Evolutionary conservation across 2,888 invertebrate species (phyloP).

Genomic region (Cephus nigrinus): DNA sequence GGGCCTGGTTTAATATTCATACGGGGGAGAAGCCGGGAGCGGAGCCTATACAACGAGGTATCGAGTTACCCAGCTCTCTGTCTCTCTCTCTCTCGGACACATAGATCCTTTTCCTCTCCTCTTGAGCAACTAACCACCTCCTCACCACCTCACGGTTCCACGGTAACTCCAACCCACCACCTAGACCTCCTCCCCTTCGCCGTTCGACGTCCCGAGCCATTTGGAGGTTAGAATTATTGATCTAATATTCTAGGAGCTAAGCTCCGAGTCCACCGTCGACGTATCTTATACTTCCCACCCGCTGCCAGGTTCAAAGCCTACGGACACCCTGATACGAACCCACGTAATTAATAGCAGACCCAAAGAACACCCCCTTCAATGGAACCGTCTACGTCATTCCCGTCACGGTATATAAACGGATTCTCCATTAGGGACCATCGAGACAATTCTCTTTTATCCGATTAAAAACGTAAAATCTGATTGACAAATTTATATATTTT

Average conservation of each 20-base stretch:
- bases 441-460: background rate
- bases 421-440: background rate
- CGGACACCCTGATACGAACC: constrained; percentile 52
- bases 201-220: constrained; percentile 28
- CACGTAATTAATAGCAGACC: constrained; percentile 63
- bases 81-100: background rate
- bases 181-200: constrained; percentile 9
- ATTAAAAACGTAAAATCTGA: background rate
- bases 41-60: background rate
- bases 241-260: constrained; percentile 64
- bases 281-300: constrained; percentile 60
- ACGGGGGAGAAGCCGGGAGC: background rate
- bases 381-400: constrained; percentile 1
- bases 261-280: constrained; percentile 53
- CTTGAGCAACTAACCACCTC: background rate
- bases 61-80: background rate
- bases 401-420: background rate
- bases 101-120: background rate
- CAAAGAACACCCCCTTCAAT: constrained; percentile 45
- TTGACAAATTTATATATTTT: background rate
- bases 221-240: constrained; percentile 63
- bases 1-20: background rate
- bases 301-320: constrained; percentile 52
- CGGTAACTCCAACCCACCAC: background rate
- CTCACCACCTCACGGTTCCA: background rate